Conservation (phyloP, 2,888 invertebrate species). For the Dugesia japonica region DNA sequence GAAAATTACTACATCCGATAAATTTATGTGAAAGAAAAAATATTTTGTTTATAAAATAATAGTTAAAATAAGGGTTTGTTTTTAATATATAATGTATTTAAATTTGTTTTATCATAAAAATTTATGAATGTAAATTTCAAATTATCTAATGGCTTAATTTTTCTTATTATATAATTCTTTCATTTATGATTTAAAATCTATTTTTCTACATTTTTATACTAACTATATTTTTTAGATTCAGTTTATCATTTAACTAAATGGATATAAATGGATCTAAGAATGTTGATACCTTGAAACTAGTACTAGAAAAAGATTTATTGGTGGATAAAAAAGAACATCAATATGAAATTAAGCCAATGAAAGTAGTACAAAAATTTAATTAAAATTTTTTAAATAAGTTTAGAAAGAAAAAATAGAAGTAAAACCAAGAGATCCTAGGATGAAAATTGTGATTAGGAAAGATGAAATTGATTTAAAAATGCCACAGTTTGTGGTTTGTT, state of each 20-base stretch:
- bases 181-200: not conserved
- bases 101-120: conserved; percentile 4
- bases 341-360: not conserved
- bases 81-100: conserved; percentile 6
- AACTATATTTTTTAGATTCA: not conserved
- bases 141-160: conserved; percentile 15
- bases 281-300: not conserved
- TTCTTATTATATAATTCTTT: not conserved
- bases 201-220: not conserved
- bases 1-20: too few relatives aligned
- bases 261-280: conserved; percentile 3
- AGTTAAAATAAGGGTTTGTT: not conserved
- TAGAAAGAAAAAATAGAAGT: not conserved
- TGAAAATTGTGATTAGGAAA: not conserved
- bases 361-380: not conserved
- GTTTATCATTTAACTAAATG: not conserved
- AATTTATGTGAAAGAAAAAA: too few relatives aligned
- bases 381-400: not conserved
- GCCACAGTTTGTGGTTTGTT: not conserved
- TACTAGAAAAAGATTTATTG: not conserved
- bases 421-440: not conserved
- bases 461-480: not conserved
- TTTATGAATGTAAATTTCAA: conserved; percentile 3
- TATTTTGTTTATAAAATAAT: not conserved
- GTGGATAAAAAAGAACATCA: not conserved